Conservation (phyloP, 1,140 invertebrate genomes). For the Drosophila burlai region DNA sequence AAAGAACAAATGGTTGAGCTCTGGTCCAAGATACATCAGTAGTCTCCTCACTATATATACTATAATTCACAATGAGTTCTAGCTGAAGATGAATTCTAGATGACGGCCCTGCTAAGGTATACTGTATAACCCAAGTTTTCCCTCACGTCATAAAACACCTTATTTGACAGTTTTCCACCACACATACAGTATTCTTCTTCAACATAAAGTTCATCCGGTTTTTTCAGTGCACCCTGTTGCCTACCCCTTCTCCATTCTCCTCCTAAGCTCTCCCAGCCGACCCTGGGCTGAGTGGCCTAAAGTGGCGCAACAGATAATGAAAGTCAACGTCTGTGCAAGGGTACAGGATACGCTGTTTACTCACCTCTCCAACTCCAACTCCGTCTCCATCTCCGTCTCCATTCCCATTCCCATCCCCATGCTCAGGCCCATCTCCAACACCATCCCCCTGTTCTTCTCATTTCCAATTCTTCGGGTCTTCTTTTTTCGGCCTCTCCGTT, state of each 20-base stretch:
- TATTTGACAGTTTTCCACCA: no score
- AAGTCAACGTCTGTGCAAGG: conserved; percentile 79
- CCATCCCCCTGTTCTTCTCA: conserved; percentile 1
- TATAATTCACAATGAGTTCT: background rate
- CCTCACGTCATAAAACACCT: no score
- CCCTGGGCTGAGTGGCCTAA: conserved; percentile 59
- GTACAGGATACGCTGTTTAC: conserved; percentile 74
- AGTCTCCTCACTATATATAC: background rate
- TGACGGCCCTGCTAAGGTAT: background rate
- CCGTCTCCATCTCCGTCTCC: background rate
- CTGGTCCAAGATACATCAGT: no score
- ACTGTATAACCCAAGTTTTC: background rate
- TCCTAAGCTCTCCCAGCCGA: conserved; percentile 13
- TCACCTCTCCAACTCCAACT: conserved; percentile 2
- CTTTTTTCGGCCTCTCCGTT: conserved; percentile 2
- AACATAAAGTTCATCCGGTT: no score
- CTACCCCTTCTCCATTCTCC: background rate
- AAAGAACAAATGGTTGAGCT: no score
- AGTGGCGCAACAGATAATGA: conserved; percentile 79
- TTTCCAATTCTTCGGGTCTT: conserved; percentile 14
- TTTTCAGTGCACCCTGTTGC: background rate
- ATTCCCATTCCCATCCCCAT: background rate
- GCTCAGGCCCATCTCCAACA: background rate
- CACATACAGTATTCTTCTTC: no score
- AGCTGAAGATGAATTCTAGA: background rate